These are phyloP conservation scores for Oceanodroma tethys DNA, from an alignment of 2,113 vertebrate genomes.

Conservation along the genomic window DNA sequence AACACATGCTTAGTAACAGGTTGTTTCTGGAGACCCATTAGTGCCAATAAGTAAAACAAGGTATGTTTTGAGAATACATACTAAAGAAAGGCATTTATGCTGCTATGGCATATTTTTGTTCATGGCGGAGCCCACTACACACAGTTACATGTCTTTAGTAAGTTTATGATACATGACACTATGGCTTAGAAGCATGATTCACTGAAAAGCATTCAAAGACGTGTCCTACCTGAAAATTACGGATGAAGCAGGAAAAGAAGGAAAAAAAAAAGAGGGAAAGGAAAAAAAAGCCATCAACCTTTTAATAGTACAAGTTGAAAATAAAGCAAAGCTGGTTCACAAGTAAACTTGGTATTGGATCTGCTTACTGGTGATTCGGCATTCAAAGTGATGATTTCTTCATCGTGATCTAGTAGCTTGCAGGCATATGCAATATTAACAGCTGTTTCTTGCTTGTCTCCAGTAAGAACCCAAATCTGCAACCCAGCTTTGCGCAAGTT, in stretches of 20 bases:
- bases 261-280: not conserved
- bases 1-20: not conserved
- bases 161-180: not conserved
- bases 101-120: not conserved
- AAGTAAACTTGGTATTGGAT: not conserved
- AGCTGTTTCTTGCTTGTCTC: constrained; percentile 97
- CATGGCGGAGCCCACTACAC: not conserved
- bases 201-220: constrained; percentile 10
- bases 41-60: not conserved
- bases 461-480: constrained; percentile 97
- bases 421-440: constrained; percentile 95
- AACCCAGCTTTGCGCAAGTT: constrained; percentile 88
- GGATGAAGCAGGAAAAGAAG: constrained; percentile 15
- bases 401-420: constrained; percentile 90
- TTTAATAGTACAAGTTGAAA: not conserved
- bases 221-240: constrained; percentile 16
- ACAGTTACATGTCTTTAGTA: not conserved
- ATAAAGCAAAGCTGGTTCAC: not conserved
- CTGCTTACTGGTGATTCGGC: constrained; percentile 87
- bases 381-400: constrained; percentile 92
- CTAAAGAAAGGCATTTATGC: not conserved
- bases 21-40: not conserved
- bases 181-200: not conserved
- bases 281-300: constrained; percentile 17
- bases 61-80: not conserved